These are phyloP conservation scores for Myopa testacea DNA, from an alignment of 2,888 invertebrate genomes.

Conservation along the genomic window DNA sequence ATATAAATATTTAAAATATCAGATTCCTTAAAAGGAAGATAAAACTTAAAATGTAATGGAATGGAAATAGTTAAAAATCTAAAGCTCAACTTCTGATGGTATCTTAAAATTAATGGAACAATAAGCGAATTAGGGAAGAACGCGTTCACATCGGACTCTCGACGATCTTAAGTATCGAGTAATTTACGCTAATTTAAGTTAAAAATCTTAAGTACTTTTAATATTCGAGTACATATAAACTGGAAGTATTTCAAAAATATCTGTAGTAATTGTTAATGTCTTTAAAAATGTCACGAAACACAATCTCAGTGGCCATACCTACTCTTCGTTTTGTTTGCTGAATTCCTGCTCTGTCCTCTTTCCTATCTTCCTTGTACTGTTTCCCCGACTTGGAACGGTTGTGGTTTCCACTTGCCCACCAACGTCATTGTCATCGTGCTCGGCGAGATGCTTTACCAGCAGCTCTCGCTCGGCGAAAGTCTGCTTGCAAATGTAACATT, in stretches of 20 bases:
- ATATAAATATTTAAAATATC: not conserved
- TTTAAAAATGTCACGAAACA: not conserved
- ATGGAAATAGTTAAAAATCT: not conserved
- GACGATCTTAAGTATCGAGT: too few species aligned
- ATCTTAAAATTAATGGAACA: not conserved
- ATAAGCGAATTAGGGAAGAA: not conserved
- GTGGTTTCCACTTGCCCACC: too few species aligned
- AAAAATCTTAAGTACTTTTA: slow-evolving; percentile 22
- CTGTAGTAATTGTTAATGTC: not conserved
- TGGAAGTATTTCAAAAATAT: not conserved
- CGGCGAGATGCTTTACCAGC: slow-evolving; percentile 53
- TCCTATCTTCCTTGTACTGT: not conserved
- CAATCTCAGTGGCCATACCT: not conserved
- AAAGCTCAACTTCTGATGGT: slow-evolving; percentile 1
- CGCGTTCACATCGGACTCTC: too few species aligned
- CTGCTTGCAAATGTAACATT: slow-evolving; percentile 58
- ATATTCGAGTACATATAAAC: not conserved
- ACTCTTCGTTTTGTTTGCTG: slow-evolving; percentile 18
- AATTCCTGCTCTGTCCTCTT: not conserved
- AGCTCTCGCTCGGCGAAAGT: slow-evolving; percentile 52
- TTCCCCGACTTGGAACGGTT: too few species aligned
- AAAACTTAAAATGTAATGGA: slow-evolving; percentile 6
- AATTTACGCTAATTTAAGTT: not conserved
- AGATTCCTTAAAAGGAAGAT: not conserved
- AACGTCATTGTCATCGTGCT: slow-evolving; percentile 44